phyloP scores from a whole-genome alignment of 2,797 vertebrate species.

The Mus minutoides region DNA sequence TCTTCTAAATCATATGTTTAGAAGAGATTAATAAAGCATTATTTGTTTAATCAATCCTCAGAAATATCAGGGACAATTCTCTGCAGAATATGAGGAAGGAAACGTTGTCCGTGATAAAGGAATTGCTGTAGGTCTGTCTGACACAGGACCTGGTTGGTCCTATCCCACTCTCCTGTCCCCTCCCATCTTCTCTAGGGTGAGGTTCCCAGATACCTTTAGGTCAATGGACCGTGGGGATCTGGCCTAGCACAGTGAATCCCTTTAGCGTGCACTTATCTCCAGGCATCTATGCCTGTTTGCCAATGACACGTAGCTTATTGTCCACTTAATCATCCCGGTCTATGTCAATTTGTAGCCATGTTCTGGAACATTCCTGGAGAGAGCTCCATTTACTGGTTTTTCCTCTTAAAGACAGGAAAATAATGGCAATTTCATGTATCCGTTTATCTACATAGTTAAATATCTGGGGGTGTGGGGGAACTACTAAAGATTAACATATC shows the following conservation, averaged over 20 bases:
- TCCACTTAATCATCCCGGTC: constrained; percentile 51
- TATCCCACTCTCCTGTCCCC: neutral
- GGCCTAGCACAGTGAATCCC: neutral
- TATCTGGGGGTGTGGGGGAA: neutral
- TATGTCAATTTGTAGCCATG: constrained; percentile 19
- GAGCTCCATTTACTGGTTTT: neutral
- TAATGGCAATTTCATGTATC: neutral
- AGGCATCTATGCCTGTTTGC: constrained; percentile 23
- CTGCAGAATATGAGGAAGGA: neutral
- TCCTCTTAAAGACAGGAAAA: neutral
- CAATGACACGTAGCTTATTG: neutral
- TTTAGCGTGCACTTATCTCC: constrained; percentile 5
- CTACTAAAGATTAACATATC: neutral
- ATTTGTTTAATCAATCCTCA: neutral
- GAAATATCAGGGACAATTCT: neutral
- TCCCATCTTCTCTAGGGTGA: neutral
- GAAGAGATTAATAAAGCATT: neutral
- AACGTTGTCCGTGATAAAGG: neutral
- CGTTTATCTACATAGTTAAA: neutral
- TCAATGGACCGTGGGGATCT: constrained; percentile 12
- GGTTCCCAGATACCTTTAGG: constrained; percentile 6
- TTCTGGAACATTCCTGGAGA: neutral
- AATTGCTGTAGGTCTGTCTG: neutral
- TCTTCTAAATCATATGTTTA: neutral
- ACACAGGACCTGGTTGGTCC: neutral